Base-by-base conservation (phyloP, 2,113 vertebrate species). In the Megaleporinus macrocephalus region DNA sequence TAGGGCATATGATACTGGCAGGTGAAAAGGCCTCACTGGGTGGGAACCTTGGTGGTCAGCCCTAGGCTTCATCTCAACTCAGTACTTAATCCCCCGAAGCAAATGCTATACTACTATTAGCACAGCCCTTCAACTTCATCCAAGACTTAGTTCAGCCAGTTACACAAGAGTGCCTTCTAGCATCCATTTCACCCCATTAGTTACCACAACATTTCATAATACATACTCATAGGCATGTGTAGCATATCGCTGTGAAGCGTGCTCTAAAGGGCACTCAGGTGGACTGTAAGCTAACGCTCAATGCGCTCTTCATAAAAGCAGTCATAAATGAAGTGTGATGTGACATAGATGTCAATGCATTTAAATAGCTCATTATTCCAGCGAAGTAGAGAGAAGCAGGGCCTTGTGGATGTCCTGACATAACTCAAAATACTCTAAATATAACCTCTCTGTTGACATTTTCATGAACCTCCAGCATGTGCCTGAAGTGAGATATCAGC, bases 301-400 rank as follows among this genome's bases (percentile, higher is more conserved):
- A 41, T 16, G 22, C 29, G 24, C 29, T 24, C 22, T 82, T 44
- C 57, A 41, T 82, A 61, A 69, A 84, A 77, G 20, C 24, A 53
- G 27, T 47, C 51, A 65, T 27, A 79, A 83, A 55, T 78, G 77
- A 44, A 84, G 30, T 66, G 76, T 66, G 26, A 63, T 78, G 71
- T 82, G 80, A 86, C 87, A 26, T 75, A 79, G 81, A 57, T 84
- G 85, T 82, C 81, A 78, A 92, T 93, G 91, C 91, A 94, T 93
- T 93, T 93, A 93, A 94, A 93, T 91, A 79, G 89, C 89, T 91
- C 88, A 91, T 93, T 92, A 91, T 77, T 85, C 73, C 59, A 57
- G 26, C 73, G 62, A 70, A 86, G 78, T 85, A 84, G 86, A 74
- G 57, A 87, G 18, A 70, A n/a, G 27, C 49, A 82, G 33, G 13